Percentiles rank a stretch among this genome's conserved stretches.
Conservation (phyloP, 2,888 invertebrate species). For the Cephus nigrinus region DNA sequence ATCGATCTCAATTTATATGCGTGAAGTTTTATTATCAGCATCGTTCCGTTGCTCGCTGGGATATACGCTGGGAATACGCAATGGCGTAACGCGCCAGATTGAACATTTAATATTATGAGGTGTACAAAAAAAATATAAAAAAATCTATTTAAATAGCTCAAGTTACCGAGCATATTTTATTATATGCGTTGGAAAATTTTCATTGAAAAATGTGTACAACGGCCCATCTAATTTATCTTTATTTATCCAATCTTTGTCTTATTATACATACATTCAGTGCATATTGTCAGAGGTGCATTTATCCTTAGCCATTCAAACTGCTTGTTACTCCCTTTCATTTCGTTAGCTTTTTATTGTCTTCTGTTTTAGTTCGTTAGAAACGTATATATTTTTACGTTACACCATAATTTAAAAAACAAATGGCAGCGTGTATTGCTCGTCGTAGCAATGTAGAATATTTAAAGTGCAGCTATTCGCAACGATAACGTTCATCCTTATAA, state of each 20-base stretch:
- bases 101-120: neutral
- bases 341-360: too few species aligned
- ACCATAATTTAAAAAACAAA: too few species aligned
- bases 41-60: neutral
- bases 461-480: neutral
- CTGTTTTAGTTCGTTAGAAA: too few species aligned
- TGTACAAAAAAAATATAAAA: neutral
- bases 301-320: too few species aligned
- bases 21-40: neutral
- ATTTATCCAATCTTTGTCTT: neutral
- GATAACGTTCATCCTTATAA: too few species aligned
- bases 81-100: neutral
- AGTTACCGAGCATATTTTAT: neutral
- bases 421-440: too few species aligned
- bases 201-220: neutral
- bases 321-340: too few species aligned
- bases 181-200: neutral
- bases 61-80: neutral
- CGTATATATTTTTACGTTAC: too few species aligned
- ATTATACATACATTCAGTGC: too few species aligned
- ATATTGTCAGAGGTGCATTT: too few species aligned
- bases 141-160: neutral
- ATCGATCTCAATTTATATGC: slow-evolving; percentile 46
- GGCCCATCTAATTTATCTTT: neutral
- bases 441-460: neutral